Evolutionary conservation across 1,140 invertebrate genomes (phyloP).

Genomic region (Zaprionus kolodkinae): DNA sequence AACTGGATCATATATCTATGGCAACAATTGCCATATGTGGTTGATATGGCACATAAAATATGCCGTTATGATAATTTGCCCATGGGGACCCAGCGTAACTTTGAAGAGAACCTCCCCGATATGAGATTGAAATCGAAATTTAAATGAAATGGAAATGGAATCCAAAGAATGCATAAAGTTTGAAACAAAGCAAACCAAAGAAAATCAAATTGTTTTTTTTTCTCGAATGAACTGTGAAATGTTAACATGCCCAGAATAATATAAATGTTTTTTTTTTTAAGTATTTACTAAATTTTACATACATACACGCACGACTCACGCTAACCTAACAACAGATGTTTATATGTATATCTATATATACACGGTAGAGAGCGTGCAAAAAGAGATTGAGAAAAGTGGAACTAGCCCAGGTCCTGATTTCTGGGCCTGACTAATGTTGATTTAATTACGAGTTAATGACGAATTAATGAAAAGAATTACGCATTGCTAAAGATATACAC

Average conservation of each 20-base stretch:
- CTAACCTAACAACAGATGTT: neutral
- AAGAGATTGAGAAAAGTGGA: neutral
- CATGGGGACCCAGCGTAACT: neutral
- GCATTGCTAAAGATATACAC: slow-evolving; percentile 61
- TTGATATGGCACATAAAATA: neutral
- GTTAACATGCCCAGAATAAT: slow-evolving; percentile 49
- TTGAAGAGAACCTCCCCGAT: neutral
- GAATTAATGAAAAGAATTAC: slow-evolving; percentile 14
- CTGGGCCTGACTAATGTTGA: neutral
- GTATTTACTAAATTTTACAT: slow-evolving; percentile 35
- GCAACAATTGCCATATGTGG: slow-evolving; percentile 3
- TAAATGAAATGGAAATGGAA: neutral
- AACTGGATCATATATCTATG: neutral
- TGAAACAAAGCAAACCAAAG: slow-evolving; percentile 1
- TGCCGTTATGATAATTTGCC: neutral
- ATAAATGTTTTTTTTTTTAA: slow-evolving; percentile 42
- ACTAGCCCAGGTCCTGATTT: neutral
- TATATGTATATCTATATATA: slow-evolving; percentile 15
- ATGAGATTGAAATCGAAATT: neutral
- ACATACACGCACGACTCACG: neutral
- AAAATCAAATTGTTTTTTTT: slow-evolving; percentile 53
- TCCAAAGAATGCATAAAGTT: neutral
- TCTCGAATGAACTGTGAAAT: slow-evolving; percentile 68
- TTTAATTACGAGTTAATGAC: neutral
- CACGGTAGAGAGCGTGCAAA: neutral